Conservation (phyloP, 1,140 invertebrate species). For the Cherax destructor region DNA sequence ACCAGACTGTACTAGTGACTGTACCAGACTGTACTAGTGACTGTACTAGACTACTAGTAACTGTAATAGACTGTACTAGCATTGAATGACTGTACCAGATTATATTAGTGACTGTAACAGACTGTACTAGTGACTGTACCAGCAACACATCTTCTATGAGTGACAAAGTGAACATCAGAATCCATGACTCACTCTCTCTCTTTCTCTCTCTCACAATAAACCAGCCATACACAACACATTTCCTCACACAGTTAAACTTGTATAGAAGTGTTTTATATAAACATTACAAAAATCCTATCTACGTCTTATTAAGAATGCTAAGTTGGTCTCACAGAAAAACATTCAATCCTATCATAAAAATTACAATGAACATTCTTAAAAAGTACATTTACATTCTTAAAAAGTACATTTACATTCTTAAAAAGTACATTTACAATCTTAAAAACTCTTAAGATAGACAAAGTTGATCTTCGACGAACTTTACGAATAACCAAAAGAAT, state of each 20-base stretch:
- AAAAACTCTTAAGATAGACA: conserved; percentile 26
- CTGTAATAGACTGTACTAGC: not conserved
- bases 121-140: not conserved
- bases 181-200: not conserved
- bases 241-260: conserved; percentile 6
- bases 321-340: conserved; percentile 44
- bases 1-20: no score
- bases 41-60: not conserved
- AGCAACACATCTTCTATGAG: not conserved
- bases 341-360: conserved; percentile 48
- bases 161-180: not conserved
- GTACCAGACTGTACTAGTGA: no score
- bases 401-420: no score
- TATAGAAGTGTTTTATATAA: conserved; percentile 23
- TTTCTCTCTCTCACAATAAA: conserved; percentile 1
- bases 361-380: not conserved
- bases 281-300: conserved; percentile 55
- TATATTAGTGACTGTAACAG: not conserved
- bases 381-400: conserved; percentile 16
- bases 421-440: conserved; percentile 22
- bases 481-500: conserved; percentile 30
- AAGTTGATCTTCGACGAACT: conserved; percentile 12
- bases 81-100: no score
- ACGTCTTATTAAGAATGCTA: conserved; percentile 47
- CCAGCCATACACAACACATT: conserved; percentile 39